A percentile compares a stretch with the other conserved stretches of the same genome.
These are phyloP conservation scores for Chloropsis cyanopogon DNA, from an alignment of 2,113 vertebrate species.

Conservation along the genomic window DNA sequence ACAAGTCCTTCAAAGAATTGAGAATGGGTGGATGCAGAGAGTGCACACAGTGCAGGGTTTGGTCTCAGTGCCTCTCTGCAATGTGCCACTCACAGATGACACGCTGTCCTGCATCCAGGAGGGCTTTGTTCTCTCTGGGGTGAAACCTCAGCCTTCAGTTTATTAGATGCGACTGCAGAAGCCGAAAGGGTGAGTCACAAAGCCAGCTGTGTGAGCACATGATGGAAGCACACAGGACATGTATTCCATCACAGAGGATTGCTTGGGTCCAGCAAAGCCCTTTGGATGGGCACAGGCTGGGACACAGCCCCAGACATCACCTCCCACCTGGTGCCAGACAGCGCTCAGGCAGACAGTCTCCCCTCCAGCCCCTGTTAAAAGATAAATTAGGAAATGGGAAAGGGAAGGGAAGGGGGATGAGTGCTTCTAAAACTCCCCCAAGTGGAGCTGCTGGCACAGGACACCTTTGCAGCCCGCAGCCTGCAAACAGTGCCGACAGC, in stretches of 20 bases:
- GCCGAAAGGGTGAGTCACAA: slow-evolving; percentile 2
- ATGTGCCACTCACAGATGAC: neutral
- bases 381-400: neutral
- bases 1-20: rapidly evolving
- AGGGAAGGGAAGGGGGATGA: neutral
- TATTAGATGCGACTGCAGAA: neutral
- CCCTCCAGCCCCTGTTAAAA: neutral
- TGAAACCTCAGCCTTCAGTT: slow-evolving; percentile 30
- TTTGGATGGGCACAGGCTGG: neutral
- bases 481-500: rapidly evolving
- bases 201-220: neutral
- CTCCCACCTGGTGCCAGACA: neutral
- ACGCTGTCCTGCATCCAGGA: neutral
- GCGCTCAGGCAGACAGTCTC: neutral
- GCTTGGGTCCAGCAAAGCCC: neutral
- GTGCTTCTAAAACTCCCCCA: neutral
- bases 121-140: slow-evolving; percentile 31
- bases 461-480: rapidly evolving
- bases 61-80: neutral
- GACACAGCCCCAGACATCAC: neutral
- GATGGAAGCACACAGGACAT: neutral
- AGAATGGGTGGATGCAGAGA: rapidly evolving
- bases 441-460: neutral
- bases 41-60: rapidly evolving
- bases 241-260: neutral